phyloP scores from a whole-genome alignment of 2,888 invertebrate species.

The Nudaria mundana region DNA sequence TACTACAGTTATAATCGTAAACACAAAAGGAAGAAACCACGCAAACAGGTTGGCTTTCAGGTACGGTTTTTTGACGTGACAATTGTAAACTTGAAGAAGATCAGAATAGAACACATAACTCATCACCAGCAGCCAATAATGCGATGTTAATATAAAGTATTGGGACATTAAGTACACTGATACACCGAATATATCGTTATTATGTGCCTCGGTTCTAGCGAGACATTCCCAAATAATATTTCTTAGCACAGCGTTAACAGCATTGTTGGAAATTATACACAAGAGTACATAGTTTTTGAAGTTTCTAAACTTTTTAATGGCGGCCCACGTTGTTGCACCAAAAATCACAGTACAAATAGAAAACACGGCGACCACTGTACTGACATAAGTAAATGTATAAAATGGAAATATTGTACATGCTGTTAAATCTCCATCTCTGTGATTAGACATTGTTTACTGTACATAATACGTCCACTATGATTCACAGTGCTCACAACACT shows the following conservation, averaged over 20 bases:
- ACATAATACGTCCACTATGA: too few relatives aligned
- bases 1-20: background rate
- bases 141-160: background rate
- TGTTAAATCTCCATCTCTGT: too few relatives aligned
- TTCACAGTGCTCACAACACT: too few relatives aligned
- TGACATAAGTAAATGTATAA: background rate
- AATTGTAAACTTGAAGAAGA: background rate
- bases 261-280: constrained; percentile 10
- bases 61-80: background rate
- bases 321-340: constrained; percentile 16
- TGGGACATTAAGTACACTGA: background rate
- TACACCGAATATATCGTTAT: background rate
- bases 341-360: background rate
- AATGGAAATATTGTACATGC: background rate
- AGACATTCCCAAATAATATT: background rate
- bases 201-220: background rate
- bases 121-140: background rate
- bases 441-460: background rate
- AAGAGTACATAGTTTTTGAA: constrained; percentile 21
- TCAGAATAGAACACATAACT: background rate
- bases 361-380: background rate
- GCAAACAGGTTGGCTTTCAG: background rate
- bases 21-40: background rate
- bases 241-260: background rate
- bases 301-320: constrained; percentile 15